These are phyloP conservation scores for Mylabris sibirica DNA, from an alignment of 2,888 invertebrate species.

Conservation along the genomic window DNA sequence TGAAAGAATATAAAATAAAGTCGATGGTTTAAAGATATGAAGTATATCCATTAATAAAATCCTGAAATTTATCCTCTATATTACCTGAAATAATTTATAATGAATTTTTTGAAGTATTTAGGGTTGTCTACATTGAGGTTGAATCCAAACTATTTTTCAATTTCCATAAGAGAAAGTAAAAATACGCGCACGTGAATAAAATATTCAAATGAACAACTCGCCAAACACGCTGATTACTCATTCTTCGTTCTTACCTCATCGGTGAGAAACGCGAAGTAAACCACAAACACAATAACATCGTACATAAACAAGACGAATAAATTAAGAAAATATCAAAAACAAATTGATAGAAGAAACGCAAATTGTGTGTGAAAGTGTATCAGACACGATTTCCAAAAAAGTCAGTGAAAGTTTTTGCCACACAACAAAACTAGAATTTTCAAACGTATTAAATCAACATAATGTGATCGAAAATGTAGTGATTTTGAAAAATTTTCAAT, in stretches of 20 bases:
- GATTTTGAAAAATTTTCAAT: slow-evolving; percentile 7
- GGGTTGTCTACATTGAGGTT: slow-evolving; percentile 27
- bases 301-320: not conserved
- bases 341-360: not conserved
- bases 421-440: too few species aligned
- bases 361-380: slow-evolving; percentile 23
- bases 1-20: slow-evolving; percentile 7
- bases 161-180: slow-evolving; percentile 54
- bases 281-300: not conserved
- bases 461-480: slow-evolving; percentile 31
- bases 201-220: slow-evolving; percentile 56
- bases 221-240: slow-evolving; percentile 48
- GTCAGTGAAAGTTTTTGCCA: slow-evolving; percentile 27
- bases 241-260: slow-evolving; percentile 49
- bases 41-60: too few species aligned
- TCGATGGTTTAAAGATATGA: not conserved
- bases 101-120: not conserved
- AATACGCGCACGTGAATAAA: slow-evolving; percentile 55
- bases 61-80: not conserved
- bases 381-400: slow-evolving; percentile 1
- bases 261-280: slow-evolving; percentile 29
- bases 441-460: slow-evolving; percentile 24
- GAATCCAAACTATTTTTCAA: slow-evolving; percentile 23
- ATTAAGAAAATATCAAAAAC: slow-evolving; percentile 14
- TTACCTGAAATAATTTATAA: too few species aligned